These are phyloP conservation scores for Nothocercus nigrocapillus DNA, from an alignment of 2,113 vertebrate genomes.

Conservation along the genomic window DNA sequence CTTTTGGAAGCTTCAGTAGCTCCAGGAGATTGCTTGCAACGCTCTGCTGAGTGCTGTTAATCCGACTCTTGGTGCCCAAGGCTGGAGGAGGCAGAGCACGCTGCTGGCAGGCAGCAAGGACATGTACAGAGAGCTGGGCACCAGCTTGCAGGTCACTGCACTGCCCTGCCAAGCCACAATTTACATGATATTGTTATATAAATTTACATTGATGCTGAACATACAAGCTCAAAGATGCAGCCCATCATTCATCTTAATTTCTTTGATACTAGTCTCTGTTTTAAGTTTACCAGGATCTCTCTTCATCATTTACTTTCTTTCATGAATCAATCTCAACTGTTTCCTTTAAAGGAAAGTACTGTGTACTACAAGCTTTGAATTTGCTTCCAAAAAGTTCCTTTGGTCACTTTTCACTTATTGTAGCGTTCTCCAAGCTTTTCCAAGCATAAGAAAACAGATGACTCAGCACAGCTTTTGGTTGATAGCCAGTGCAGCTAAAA, in stretches of 20 bases:
- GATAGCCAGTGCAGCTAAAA: constrained; percentile 58
- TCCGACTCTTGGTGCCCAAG: background rate
- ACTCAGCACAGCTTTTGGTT: constrained; percentile 62
- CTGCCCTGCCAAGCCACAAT: rapidly evolving
- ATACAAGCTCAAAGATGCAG: background rate
- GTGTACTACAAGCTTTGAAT: constrained; percentile 35
- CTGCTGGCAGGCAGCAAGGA: background rate
- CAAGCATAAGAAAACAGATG: constrained; percentile 39
- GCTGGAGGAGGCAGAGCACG: background rate
- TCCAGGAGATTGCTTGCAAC: background rate
- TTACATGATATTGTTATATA: background rate
- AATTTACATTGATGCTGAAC: background rate
- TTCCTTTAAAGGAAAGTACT: constrained; percentile 41
- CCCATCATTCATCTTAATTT: background rate
- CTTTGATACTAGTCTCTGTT: background rate
- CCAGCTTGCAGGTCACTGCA: background rate
- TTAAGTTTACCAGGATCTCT: background rate
- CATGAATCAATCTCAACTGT: background rate
- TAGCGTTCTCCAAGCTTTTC: constrained; percentile 40
- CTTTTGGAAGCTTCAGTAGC: background rate
- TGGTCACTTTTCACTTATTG: constrained; percentile 54
- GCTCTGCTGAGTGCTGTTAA: background rate
- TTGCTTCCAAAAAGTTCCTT: constrained; percentile 35
- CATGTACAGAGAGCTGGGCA: rapidly evolving
- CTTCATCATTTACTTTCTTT: background rate